phyloP scores from a whole-genome alignment of 2,888 invertebrate genomes.

The Drosophila austrosaltans region DNA sequence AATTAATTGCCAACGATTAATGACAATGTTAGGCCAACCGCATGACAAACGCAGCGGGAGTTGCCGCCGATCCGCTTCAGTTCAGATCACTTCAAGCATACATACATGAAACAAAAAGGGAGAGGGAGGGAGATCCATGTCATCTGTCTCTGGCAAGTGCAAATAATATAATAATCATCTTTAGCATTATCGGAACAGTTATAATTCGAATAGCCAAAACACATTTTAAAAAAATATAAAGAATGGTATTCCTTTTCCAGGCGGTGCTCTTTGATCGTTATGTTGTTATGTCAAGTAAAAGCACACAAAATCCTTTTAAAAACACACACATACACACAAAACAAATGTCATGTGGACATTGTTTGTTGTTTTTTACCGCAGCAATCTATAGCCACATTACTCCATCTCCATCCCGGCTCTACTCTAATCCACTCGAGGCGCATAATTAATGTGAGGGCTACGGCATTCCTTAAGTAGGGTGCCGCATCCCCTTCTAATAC shows the following conservation, averaged over 20 bases:
- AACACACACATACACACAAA: constrained; percentile 24
- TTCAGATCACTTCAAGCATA: constrained; percentile 57
- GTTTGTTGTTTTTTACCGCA: constrained; percentile 59
- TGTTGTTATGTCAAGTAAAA: constrained; percentile 40
- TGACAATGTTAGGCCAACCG: constrained; percentile 65
- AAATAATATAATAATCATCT: constrained; percentile 53
- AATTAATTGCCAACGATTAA: constrained; percentile 73
- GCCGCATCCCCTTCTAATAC: constrained; percentile 65
- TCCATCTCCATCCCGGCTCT: not conserved
- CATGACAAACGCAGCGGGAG: constrained; percentile 55
- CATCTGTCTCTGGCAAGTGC: constrained; percentile 28
- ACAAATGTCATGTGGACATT: constrained; percentile 48
- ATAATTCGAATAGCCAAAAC: not conserved
- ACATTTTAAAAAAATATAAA: no score
- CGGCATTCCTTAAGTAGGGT: constrained; percentile 67
- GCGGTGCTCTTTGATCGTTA: constrained; percentile 45
- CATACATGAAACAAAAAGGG: not conserved
- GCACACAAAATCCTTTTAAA: constrained; percentile 63
- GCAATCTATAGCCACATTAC: constrained; percentile 39
- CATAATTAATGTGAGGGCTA: constrained; percentile 77
- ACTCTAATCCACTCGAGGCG: constrained; percentile 39
- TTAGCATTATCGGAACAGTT: constrained; percentile 5
- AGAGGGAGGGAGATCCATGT: not conserved
- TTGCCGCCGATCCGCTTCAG: constrained; percentile 52
- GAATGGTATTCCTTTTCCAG: no score